These are phyloP conservation scores for Pecten maximus DNA, from an alignment of 2,888 invertebrate genomes.

Conservation along the genomic window DNA sequence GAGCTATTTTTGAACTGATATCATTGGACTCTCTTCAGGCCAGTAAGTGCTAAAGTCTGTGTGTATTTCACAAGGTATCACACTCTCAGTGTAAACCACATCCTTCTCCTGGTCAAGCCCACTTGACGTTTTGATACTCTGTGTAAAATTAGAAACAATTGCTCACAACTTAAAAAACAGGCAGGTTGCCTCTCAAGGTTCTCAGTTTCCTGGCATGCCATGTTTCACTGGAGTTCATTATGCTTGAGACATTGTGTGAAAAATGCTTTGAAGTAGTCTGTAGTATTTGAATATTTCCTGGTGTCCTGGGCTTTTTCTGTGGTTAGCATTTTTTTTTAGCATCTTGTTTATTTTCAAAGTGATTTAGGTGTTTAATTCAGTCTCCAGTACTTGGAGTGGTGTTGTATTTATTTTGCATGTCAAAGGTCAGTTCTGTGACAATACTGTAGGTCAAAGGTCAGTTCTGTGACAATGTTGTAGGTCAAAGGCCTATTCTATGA, in stretches of 20 bases:
- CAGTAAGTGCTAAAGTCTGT: background rate
- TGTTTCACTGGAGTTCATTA: background rate
- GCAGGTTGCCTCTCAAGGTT: background rate
- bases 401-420: background rate
- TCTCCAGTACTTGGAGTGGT: no score
- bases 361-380: no score
- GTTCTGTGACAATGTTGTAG: background rate
- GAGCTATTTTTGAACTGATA: background rate
- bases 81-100: background rate
- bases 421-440: background rate
- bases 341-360: no score
- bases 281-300: background rate
- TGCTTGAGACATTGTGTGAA: background rate
- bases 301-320: background rate
- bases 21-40: background rate
- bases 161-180: background rate
- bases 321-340: background rate
- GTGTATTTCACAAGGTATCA: background rate
- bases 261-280: background rate
- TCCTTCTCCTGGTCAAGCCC: constrained; percentile 20
- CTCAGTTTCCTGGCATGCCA: background rate
- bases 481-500: no score
- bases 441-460: background rate
- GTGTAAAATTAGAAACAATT: constrained; percentile 7
- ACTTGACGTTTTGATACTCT: constrained; percentile 6